Base-by-base conservation (phyloP, 2,888 invertebrate genomes). In the Lottia gigantea region DNA sequence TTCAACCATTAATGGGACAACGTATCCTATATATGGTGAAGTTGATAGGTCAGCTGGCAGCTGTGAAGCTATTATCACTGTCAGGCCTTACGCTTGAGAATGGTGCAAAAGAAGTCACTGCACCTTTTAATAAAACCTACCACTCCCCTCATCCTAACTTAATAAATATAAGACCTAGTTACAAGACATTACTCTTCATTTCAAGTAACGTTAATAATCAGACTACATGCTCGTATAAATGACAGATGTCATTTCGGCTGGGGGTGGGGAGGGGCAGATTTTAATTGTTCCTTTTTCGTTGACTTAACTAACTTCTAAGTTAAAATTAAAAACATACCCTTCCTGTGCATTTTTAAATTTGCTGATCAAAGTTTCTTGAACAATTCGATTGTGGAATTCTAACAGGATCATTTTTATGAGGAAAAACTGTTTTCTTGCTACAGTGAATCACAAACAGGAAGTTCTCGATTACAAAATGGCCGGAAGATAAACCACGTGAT, bases 361-460 rank as follows among this genome's bases (percentile, higher is more conserved):
- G 85, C 95, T 92, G 88, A 94, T 93, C 89, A 98, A 91, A 75
- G 97, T 96, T 91, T 99, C 98, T 91, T 97, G 97, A 86, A 99
- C 94, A 91, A 98, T 97, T 90, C 97, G 94, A 92, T 99, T 99
- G 91, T 98, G 96, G 91, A 97, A 97, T 93, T 99, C 98, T 89
- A 99, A 92, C 90, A 90, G 83, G 84, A 90, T 90, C 90, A 90
- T 90, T 19, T 23, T 67, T 45, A 25, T 23, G 63, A 67, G 23
- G 12, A 23, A 55, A 55, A 55, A 19, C 19, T 19, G 12, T 23
- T 23, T 55, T 55, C 55, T 55, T 4, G 19, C 40, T 40, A 6
- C 8, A 11, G 40, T 40, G 40, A 40, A 8, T 14, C 19, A 55
- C 23, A 15, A 55, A 23, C 55, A 55, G 55, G 55, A 55, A 55